These are phyloP conservation scores for Meriones unguiculatus DNA, from an alignment of 2,113 vertebrate species.

Conservation along the genomic window DNA sequence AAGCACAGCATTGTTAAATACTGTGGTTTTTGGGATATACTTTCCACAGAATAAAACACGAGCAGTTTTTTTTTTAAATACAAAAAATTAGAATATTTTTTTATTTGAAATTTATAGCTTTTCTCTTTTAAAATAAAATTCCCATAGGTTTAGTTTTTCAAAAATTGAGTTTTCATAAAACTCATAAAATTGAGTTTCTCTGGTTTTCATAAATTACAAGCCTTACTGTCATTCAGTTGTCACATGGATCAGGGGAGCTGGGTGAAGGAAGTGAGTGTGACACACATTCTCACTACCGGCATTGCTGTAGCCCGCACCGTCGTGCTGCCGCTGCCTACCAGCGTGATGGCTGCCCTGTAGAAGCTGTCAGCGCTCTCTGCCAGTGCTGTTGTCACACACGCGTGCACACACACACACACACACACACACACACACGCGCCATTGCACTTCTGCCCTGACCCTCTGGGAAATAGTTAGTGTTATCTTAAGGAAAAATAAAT, in stretches of 20 bases:
- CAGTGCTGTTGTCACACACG: background rate
- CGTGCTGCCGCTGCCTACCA: background rate
- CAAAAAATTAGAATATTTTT: slow-evolving; percentile 14
- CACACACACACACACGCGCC: too few relatives aligned
- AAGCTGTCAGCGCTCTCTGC: background rate
- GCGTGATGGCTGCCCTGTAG: background rate
- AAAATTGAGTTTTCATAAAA: background rate
- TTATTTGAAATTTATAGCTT: background rate
- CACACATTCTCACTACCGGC: background rate
- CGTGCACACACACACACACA: too few relatives aligned
- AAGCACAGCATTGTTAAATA: background rate
- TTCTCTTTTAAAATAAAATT: background rate
- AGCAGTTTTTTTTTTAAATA: background rate
- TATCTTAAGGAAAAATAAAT: background rate
- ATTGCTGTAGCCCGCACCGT: background rate
- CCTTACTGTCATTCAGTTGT: background rate
- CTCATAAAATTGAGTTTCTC: background rate
- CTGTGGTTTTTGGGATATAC: background rate
- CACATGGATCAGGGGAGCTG: background rate
- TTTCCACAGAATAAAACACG: slow-evolving; percentile 5
- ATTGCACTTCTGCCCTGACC: background rate
- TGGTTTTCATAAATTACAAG: background rate
- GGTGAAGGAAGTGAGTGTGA: background rate
- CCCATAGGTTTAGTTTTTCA: background rate
- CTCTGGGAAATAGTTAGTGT: background rate